phyloP scores from a whole-genome alignment of 2,113 vertebrate genomes.

The Microcebus griseorufus region DNA sequence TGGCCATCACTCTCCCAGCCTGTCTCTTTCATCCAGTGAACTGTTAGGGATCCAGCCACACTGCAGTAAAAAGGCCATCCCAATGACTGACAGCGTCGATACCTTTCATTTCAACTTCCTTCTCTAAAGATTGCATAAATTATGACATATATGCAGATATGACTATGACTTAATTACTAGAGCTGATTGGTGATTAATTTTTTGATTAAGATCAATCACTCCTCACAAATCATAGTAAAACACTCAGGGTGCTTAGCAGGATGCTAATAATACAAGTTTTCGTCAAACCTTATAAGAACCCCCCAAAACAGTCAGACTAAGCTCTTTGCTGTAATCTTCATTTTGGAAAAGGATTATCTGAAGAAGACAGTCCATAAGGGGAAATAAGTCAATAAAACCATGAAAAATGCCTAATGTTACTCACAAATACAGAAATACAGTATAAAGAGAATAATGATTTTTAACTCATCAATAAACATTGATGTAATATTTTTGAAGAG shows the following conservation, averaged over 20 bases:
- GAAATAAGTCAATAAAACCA: constrained; percentile 32
- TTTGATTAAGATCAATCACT: constrained; percentile 87
- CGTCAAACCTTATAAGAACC: constrained; percentile 25
- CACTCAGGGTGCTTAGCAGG: constrained; percentile 77
- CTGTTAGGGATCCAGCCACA: not conserved
- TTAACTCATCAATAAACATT: constrained; percentile 36
- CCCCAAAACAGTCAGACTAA: constrained; percentile 57
- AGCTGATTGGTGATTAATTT: constrained; percentile 86
- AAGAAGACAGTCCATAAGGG: not conserved
- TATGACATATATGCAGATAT: constrained; percentile 84
- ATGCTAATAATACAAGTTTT: constrained; percentile 80
- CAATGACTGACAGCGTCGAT: constrained; percentile 78
- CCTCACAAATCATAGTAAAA: constrained; percentile 76
- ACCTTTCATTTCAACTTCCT: constrained; percentile 76
- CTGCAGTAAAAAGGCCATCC: not conserved
- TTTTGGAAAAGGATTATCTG: constrained; percentile 19
- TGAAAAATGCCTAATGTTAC: constrained; percentile 58
- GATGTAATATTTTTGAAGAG: not conserved
- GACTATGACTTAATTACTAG: constrained; percentile 83
- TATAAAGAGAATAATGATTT: constrained; percentile 33
- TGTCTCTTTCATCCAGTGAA: not conserved
- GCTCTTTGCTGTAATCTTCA: not conserved
- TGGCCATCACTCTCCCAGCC: not conserved
- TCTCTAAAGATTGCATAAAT: constrained; percentile 82
- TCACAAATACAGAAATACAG: constrained; percentile 58